These are phyloP conservation scores for Patagioenas fasciata DNA, from an alignment of 2,113 vertebrate genomes.

Conservation along the genomic window DNA sequence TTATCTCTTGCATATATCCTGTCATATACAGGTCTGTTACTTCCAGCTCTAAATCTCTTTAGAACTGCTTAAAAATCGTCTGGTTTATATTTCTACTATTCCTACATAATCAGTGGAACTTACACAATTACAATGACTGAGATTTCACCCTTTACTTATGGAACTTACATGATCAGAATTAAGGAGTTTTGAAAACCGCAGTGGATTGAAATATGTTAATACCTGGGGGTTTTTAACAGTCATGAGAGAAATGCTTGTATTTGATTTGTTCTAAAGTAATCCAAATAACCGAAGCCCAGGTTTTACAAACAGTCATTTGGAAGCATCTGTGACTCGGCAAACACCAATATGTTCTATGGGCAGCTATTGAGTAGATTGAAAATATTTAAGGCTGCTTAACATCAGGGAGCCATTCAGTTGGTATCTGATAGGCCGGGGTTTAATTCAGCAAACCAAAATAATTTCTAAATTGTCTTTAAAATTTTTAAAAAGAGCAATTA, in stretches of 20 bases:
- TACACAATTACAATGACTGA: neutral
- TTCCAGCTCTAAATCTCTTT: constrained; percentile 45
- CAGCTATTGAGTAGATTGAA: neutral
- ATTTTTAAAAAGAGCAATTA: neutral
- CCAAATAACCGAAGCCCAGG: neutral
- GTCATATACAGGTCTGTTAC: neutral
- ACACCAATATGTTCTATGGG: neutral
- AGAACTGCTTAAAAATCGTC: constrained; percentile 37
- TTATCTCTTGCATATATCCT: constrained; percentile 11
- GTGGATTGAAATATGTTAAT: constrained; percentile 25
- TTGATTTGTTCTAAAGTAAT: neutral
- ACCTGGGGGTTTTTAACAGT: neutral
- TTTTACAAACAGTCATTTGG: neutral
- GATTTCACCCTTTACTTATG: neutral
- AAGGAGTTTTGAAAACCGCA: constrained; percentile 17
- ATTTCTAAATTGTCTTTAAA: neutral
- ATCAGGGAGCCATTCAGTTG: neutral
- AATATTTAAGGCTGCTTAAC: neutral
- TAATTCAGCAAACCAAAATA: neutral
- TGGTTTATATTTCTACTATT: neutral
- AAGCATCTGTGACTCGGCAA: neutral
- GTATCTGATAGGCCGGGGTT: neutral
- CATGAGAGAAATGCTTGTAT: constrained; percentile 9
- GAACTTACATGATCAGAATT: constrained; percentile 32
- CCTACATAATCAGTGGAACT: neutral